Percentiles rank a stretch among this genome's conserved stretches.
phyloP scores from a whole-genome alignment of 2,113 vertebrate genomes.

The Pseudorhombus dupliciocellatus region DNA sequence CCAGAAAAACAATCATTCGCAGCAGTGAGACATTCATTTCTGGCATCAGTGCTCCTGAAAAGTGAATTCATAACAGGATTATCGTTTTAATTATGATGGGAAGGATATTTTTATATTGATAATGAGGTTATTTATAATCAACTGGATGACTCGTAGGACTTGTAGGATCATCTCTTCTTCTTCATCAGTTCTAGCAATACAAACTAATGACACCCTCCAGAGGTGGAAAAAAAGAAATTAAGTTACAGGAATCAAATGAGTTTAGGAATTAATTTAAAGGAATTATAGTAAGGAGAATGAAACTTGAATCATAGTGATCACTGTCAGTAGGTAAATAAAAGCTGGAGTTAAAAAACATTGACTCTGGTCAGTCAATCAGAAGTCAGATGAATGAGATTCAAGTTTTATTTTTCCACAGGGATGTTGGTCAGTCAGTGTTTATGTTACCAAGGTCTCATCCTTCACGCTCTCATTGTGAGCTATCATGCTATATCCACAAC shows the following conservation, averaged over 20 bases:
- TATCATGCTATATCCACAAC: not conserved
- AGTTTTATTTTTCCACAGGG: slow-evolving; percentile 7
- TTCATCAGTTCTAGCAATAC: not conserved
- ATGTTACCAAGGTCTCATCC: not conserved
- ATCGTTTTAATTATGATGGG: not conserved
- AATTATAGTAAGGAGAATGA: not conserved
- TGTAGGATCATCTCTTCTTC: not conserved
- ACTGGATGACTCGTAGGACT: not conserved
- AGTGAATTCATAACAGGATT: not conserved
- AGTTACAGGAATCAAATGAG: not conserved
- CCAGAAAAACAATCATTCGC: not conserved
- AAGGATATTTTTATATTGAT: not conserved
- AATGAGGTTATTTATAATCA: not conserved
- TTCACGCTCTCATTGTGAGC: not conserved
- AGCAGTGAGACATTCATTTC: not conserved
- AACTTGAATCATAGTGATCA: not conserved
- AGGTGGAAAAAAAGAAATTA: not conserved
- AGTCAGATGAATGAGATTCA: not conserved
- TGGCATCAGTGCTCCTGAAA: not conserved
- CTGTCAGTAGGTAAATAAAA: not conserved
- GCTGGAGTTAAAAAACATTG: not conserved
- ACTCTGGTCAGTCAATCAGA: not conserved
- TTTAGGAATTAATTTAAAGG: slow-evolving; percentile 3
- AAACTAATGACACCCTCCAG: slow-evolving; percentile 2
- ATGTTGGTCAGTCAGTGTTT: not conserved